phyloP scores from a whole-genome alignment of 2,797 vertebrate species.

The Buphagus erythrorhynchus region DNA sequence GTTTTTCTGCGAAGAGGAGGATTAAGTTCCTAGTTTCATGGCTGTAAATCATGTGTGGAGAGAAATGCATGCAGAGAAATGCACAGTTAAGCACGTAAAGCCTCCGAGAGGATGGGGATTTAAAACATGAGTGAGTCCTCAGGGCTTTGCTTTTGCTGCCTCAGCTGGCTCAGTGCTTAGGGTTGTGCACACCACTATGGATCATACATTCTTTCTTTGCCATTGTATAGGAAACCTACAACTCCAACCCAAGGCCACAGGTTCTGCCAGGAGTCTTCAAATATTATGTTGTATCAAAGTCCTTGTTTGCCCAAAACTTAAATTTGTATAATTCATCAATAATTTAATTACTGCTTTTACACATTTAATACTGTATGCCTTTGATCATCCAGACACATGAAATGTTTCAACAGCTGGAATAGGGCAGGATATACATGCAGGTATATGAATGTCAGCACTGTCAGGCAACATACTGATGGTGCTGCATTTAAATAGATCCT shows the following conservation, averaged over 20 bases:
- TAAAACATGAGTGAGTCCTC: background rate
- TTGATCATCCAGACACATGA: background rate
- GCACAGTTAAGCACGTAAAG: slow-evolving; percentile 12
- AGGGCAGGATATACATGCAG: background rate
- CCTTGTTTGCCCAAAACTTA: background rate
- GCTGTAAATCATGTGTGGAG: background rate
- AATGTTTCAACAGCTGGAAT: background rate
- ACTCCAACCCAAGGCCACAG: background rate
- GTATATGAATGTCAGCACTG: background rate
- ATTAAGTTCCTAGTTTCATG: background rate
- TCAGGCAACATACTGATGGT: background rate
- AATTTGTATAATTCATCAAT: background rate
- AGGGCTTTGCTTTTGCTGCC: background rate
- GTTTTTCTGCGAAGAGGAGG: slow-evolving; percentile 27
- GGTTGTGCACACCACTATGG: background rate
- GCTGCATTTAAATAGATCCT: background rate
- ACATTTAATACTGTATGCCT: background rate
- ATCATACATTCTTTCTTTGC: background rate
- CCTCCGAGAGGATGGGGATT: background rate
- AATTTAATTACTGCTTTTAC: background rate
- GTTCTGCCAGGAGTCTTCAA: background rate
- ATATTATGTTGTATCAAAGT: background rate
- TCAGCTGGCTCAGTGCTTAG: background rate
- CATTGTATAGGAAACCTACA: background rate
- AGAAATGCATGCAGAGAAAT: background rate